phyloP scores from a whole-genome alignment of 2,113 vertebrate species.

The Gasterosteus nipponicus region DNA sequence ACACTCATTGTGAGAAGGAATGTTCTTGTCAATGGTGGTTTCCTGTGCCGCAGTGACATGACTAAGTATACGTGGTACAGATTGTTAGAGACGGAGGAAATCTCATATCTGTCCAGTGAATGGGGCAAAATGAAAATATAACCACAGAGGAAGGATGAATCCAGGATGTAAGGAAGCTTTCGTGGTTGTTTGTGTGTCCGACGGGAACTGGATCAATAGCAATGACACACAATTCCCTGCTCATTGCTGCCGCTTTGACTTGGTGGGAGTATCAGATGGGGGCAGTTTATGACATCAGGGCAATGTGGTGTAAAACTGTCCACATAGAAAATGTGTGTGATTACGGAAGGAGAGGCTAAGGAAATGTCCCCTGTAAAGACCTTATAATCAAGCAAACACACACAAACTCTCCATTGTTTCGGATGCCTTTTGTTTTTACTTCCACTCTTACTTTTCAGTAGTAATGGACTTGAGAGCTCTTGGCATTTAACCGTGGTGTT shows the following conservation, averaged over 20 bases:
- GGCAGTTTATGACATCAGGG: constrained; percentile 20
- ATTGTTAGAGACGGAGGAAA: constrained; percentile 38
- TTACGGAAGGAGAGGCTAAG: neutral
- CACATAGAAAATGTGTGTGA: constrained; percentile 21
- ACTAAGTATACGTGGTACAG: neutral
- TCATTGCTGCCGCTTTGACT: constrained; percentile 25
- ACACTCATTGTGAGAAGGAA: neutral
- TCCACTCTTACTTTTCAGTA: constrained; percentile 40
- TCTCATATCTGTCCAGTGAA: constrained; percentile 40
- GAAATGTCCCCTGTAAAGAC: constrained; percentile 33
- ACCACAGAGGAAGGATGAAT: constrained; percentile 27
- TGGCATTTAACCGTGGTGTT: constrained; percentile 74
- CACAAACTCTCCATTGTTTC: constrained; percentile 40
- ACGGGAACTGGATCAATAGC: constrained; percentile 30
- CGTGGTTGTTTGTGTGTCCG: constrained; percentile 9
- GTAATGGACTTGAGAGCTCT: constrained; percentile 51
- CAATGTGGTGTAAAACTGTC: constrained; percentile 39
- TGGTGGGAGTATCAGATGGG: constrained; percentile 28
- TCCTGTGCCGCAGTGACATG: constrained; percentile 4
- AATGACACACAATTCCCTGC: constrained; percentile 29
- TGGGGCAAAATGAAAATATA: constrained; percentile 38
- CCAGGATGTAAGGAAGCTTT: constrained; percentile 25
- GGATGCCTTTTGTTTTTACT: constrained; percentile 4
- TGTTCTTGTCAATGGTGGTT: constrained; percentile 5
- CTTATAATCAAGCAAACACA: constrained; percentile 29